Percentiles rank a stretch among this genome's conserved stretches.
phyloP scores from a whole-genome alignment of 2,113 vertebrate species.

The Epinephelus fuscoguttatus region DNA sequence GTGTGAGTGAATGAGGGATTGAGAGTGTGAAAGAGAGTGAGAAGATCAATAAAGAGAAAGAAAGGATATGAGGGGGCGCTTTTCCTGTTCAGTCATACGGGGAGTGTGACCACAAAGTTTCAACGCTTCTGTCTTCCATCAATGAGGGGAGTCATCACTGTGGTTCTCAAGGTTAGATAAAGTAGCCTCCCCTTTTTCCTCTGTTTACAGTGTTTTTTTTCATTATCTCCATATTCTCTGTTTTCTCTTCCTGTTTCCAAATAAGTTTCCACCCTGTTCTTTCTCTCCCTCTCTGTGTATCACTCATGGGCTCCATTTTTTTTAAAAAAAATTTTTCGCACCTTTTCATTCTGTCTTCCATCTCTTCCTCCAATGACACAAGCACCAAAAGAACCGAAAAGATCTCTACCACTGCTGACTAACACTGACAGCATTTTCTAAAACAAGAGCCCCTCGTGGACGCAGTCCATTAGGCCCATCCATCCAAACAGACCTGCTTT shows the following conservation, averaged over 20 bases:
- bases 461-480: slow-evolving; percentile 77
- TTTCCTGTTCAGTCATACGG: slow-evolving; percentile 56
- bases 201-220: slow-evolving; percentile 29
- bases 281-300: slow-evolving; percentile 25
- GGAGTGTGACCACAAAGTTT: slow-evolving; percentile 56
- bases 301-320: slow-evolving; percentile 32
- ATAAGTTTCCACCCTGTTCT: neutral
- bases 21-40: slow-evolving; percentile 30
- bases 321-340: slow-evolving; percentile 11
- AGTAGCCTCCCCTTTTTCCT: slow-evolving; percentile 20
- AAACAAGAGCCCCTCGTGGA: slow-evolving; percentile 75
- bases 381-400: slow-evolving; percentile 35
- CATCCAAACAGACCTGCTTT: slow-evolving; percentile 85
- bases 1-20: slow-evolving; percentile 14
- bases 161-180: slow-evolving; percentile 53
- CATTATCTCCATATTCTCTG: slow-evolving; percentile 4
- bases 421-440: slow-evolving; percentile 63
- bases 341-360: slow-evolving; percentile 30
- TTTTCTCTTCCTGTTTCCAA: neutral
- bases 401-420: slow-evolving; percentile 21
- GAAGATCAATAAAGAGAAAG: slow-evolving; percentile 24
- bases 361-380: slow-evolving; percentile 53
- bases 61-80: neutral
- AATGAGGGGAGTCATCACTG: slow-evolving; percentile 1
- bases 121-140: slow-evolving; percentile 54